A percentile compares a stretch with the other conserved stretches of the same genome.
Conservation (phyloP, 2,797 vertebrate species). For the Furcifer pardalis region DNA sequence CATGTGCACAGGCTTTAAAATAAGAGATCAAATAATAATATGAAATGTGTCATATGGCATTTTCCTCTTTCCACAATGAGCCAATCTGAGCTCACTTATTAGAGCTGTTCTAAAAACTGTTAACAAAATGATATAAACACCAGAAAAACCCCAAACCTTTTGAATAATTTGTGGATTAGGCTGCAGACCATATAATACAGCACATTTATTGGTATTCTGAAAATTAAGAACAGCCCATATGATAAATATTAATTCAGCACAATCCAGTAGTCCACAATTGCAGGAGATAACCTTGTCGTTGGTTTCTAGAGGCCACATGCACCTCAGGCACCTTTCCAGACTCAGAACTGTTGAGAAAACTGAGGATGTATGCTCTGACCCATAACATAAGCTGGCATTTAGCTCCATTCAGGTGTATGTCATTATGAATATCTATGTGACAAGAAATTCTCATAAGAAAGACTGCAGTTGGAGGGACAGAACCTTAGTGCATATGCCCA, state of each 20-base stretch:
- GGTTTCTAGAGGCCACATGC: too few species aligned
- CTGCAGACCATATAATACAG: conserved; percentile 6
- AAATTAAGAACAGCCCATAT: neutral
- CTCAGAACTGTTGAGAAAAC: neutral
- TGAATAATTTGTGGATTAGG: conserved; percentile 14
- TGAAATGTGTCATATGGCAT: neutral
- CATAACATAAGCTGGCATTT: neutral
- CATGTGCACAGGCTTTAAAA: neutral
- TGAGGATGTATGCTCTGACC: neutral
- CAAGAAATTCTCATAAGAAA: neutral
- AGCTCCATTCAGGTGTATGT: neutral
- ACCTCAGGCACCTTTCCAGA: neutral
- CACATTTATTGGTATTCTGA: neutral
- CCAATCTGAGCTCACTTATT: neutral
- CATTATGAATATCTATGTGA: neutral
- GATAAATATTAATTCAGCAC: neutral
- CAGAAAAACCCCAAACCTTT: conserved; percentile 6
- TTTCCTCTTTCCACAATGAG: neutral
- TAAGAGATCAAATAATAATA: neutral
- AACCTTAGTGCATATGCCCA: neutral
- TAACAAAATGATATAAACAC: conserved; percentile 26
- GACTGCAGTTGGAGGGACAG: neutral
- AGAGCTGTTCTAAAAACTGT: conserved; percentile 20
- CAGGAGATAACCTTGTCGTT: too few species aligned
- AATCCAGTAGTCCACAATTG: neutral